Base-by-base conservation (phyloP, 2,888 invertebrate species). In the Agrochola lota region DNA sequence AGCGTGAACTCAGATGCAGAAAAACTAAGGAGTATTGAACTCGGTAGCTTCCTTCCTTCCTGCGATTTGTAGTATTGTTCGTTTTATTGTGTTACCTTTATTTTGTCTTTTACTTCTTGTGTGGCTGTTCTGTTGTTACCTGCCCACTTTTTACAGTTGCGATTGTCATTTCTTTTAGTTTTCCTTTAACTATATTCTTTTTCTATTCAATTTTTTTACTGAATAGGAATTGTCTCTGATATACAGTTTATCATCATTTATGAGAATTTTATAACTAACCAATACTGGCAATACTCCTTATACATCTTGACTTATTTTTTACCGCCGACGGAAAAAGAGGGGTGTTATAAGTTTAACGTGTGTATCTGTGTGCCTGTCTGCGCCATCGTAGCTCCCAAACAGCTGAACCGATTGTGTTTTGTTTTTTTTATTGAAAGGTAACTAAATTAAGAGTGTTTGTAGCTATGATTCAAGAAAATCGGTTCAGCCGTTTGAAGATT, bases 41-140 rank as follows among this genome's bases (percentile, higher is more conserved):
- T 81, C 67, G 9, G 4, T 35, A 35, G 55, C 49, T 84, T 84
- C 86, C 86, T 84, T 83, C 86, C 83, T 85, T 81, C 71, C 72
- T 59, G 12, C 0, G 12, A 62, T 77, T 68, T 64, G 2, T 8
- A 5, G 60, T 82, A 67, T 85, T 78, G 72, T 79, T 4, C 2
- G 9, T 17, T 35, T 78, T 84, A 35, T 69, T 62, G 26, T 26
- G 9, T 55, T 60, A n/a, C 1, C 2, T 35, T 12, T 12, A 55
- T 63, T 60, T 70, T 64, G 46, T 78, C 59, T 40, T 63, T 15
- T 6, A 30, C 1, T 9, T 63, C 26, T 69, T 66, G 9, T 17
- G 46, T 71, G 55, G 2, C 40, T 43, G 49, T 76, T 83, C 46
- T 62, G 35, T 46, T 70, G 46, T 63, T 52, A 52, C 52, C 52